A percentile compares a stretch with the other conserved stretches of the same genome.
Evolutionary conservation across 1,140 invertebrate genomes (phyloP).

Genomic region (Tribolium castaneum): DNA sequence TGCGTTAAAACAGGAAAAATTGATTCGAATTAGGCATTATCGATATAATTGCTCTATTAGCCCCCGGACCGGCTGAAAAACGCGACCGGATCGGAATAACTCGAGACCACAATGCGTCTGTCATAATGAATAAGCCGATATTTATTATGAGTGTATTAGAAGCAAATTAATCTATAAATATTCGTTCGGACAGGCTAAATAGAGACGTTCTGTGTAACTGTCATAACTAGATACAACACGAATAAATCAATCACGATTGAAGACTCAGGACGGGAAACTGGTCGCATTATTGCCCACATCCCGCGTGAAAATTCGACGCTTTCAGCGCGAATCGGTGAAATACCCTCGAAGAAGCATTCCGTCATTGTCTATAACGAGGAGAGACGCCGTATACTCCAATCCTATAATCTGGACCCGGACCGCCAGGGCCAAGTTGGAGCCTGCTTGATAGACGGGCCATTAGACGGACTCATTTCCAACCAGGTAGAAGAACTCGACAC

Average conservation of each 20-base stretch:
- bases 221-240: slow-evolving; percentile 39
- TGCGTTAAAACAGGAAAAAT: slow-evolving; percentile 40
- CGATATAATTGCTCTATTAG: slow-evolving; percentile 41
- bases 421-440: slow-evolving; percentile 8
- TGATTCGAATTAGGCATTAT: slow-evolving; percentile 33
- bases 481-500: slow-evolving; percentile 35
- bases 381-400: not conserved
- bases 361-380: slow-evolving; percentile 42
- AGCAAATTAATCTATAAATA: slow-evolving; percentile 43
- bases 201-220: slow-evolving; percentile 35
- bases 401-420: slow-evolving; percentile 37
- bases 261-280: not conserved
- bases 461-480: slow-evolving; percentile 32
- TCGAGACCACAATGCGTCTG: not conserved
- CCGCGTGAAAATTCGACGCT: not conserved
- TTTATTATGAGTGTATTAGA: slow-evolving; percentile 37
- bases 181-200: slow-evolving; percentile 35
- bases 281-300: not conserved
- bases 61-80: slow-evolving; percentile 11
- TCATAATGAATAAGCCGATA: slow-evolving; percentile 35
- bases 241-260: slow-evolving; percentile 39
- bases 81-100: not conserved
- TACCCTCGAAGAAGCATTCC: slow-evolving; percentile 35
- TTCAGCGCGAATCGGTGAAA: slow-evolving; percentile 10
- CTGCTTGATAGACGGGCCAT: slow-evolving; percentile 41